Conservation (phyloP, 1,140 invertebrate species). For the Littorina saxatilis region DNA sequence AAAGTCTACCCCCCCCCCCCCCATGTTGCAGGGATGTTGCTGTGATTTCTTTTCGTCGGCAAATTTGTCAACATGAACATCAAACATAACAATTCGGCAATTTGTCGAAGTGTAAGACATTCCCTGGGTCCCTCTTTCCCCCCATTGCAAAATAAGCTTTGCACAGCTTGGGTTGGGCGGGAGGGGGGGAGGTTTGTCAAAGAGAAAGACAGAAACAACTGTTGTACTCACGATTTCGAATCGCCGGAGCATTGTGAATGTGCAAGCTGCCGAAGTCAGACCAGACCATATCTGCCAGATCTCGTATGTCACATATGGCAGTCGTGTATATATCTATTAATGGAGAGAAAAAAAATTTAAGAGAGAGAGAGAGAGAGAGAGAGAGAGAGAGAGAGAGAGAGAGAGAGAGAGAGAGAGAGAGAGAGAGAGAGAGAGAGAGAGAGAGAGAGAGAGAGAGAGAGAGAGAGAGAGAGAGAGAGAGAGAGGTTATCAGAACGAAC, state of each 20-base stretch:
- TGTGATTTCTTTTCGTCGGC: too few species aligned
- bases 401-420: not conserved
- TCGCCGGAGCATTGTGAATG: not conserved
- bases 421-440: not conserved
- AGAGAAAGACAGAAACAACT: too few species aligned
- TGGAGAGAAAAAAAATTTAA: not conserved
- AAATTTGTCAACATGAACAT: too few species aligned
- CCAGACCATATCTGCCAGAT: conserved; percentile 2
- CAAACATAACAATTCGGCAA: too few species aligned
- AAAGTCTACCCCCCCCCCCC: too few species aligned
- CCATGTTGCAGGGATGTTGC: too few species aligned
- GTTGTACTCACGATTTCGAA: conserved; percentile 2
- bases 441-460: not conserved
- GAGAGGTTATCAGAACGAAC: too few species aligned
- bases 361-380: not conserved
- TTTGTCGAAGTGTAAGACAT: too few species aligned
- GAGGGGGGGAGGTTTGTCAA: too few species aligned
- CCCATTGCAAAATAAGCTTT: too few species aligned
- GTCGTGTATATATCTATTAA: not conserved
- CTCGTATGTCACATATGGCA: not conserved
- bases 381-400: not conserved
- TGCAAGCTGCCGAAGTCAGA: conserved; percentile 30
- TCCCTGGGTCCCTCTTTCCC: too few species aligned
- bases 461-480: conserved; percentile 2
- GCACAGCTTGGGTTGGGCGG: too few species aligned